Conservation (phyloP, 1,140 invertebrate genomes). For the Augochlora pura region DNA sequence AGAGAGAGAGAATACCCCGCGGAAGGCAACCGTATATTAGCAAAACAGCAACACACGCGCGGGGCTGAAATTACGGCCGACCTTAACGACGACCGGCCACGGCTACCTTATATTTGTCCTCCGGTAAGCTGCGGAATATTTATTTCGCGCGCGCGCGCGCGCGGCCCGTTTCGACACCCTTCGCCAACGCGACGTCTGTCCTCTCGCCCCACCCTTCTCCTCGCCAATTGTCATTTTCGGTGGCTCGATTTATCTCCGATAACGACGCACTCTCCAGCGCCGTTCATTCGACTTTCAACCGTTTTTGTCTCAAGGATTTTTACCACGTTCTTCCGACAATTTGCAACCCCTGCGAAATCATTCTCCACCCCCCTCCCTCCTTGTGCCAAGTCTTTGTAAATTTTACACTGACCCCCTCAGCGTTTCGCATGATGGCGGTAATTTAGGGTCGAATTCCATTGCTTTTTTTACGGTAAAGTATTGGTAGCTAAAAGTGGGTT, state of each 20-base stretch:
- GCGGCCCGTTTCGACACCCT: background rate
- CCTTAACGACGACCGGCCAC: background rate
- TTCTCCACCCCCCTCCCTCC: too few relatives aligned
- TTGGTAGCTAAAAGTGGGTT: too few relatives aligned
- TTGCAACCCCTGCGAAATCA: too few relatives aligned
- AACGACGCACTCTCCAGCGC: background rate
- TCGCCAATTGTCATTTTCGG: background rate
- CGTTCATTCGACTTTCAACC: background rate
- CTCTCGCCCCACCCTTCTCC: background rate
- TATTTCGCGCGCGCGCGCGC: too few relatives aligned
- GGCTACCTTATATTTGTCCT: background rate
- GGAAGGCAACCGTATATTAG: slow-evolving; percentile 19
- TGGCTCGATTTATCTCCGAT: background rate
- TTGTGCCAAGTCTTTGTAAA: too few relatives aligned
- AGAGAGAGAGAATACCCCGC: too few relatives aligned
- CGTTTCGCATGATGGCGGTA: too few relatives aligned
- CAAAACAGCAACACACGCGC: background rate
- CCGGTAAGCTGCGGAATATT: background rate
- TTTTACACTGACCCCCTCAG: too few relatives aligned
- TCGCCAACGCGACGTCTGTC: too few relatives aligned
- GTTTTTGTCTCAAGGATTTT: too few relatives aligned
- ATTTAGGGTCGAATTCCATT: too few relatives aligned
- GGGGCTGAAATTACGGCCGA: slow-evolving; percentile 5
- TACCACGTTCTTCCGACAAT: background rate
- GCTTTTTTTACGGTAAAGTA: too few relatives aligned